phyloP scores from a whole-genome alignment of 2,888 invertebrate species.

The Gerris lacustris region DNA sequence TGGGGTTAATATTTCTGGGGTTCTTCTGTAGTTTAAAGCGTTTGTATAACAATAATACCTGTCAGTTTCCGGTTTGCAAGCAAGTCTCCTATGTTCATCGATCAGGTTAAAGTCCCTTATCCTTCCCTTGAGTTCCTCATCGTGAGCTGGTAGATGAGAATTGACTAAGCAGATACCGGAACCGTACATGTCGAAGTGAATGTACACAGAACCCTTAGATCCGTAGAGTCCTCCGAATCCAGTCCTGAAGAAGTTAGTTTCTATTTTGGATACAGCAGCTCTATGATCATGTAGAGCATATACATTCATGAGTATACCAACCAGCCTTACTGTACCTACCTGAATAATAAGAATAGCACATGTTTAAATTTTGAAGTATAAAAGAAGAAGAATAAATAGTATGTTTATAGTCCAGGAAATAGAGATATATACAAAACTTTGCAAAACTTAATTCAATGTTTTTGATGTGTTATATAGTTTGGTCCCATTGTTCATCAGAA shows the following conservation, averaged over 20 bases:
- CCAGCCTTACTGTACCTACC: conserved; percentile 19
- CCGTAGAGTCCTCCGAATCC: conserved; percentile 23
- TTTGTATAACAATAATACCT: neutral
- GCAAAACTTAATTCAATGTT: too few species aligned
- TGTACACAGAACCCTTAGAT: conserved; percentile 22
- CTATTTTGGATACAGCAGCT: conserved; percentile 11
- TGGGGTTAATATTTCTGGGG: too few species aligned
- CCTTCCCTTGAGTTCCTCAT: conserved; percentile 16
- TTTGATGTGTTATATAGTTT: too few species aligned
- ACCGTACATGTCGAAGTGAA: conserved; percentile 18
- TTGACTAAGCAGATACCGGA: conserved; percentile 18
- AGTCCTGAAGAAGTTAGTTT: conserved; percentile 17
- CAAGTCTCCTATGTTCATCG: neutral
- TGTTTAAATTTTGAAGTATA: too few species aligned
- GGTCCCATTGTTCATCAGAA: too few species aligned
- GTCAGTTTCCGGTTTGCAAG: neutral
- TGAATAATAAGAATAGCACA: neutral
- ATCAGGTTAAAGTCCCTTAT: conserved; percentile 18
- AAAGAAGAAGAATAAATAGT: too few species aligned
- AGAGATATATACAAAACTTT: too few species aligned
- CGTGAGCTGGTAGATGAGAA: conserved; percentile 21
- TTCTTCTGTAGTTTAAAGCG: too few species aligned
- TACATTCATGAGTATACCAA: conserved; percentile 22
- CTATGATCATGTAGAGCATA: conserved; percentile 17
- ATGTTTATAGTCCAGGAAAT: too few species aligned